phyloP scores from a whole-genome alignment of 2,888 invertebrate species.

The Clusia tigrina region DNA sequence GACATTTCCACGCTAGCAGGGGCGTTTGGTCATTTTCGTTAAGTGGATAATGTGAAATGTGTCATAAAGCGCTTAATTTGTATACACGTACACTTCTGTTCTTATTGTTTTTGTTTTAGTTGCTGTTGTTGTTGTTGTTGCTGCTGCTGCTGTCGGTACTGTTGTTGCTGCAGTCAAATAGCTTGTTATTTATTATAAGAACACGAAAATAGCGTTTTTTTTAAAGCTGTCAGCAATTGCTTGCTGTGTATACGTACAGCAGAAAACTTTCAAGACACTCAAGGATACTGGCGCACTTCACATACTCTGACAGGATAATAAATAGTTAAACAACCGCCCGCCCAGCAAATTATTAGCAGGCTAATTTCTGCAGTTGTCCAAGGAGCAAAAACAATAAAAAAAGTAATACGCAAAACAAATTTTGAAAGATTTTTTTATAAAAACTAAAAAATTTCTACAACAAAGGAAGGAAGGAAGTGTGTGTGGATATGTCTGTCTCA shows the following conservation, averaged over 20 bases:
- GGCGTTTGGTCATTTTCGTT: conserved; percentile 23
- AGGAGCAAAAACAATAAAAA: too few relatives aligned
- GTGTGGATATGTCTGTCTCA: too few relatives aligned
- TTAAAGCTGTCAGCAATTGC: conserved; percentile 4
- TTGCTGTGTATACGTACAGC: not conserved
- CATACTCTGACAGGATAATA: too few relatives aligned
- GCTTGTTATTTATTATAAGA: conserved; percentile 4
- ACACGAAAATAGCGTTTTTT: not conserved
- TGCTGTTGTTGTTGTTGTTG: conserved; percentile 24
- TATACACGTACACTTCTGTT: too few relatives aligned
- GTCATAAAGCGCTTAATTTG: conserved; percentile 41
- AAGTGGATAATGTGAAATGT: conserved; percentile 45
- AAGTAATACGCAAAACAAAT: too few relatives aligned
- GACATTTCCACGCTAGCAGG: not conserved
- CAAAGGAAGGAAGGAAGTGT: too few relatives aligned
- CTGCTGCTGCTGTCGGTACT: conserved; percentile 16
- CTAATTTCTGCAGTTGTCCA: too few relatives aligned
- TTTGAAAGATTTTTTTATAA: too few relatives aligned
- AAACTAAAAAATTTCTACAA: too few relatives aligned
- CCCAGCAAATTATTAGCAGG: too few relatives aligned
- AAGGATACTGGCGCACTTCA: not conserved
- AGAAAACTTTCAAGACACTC: conserved; percentile 5
- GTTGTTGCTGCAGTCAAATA: conserved; percentile 29
- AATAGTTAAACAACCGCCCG: too few relatives aligned
- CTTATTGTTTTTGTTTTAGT: not conserved